Base-by-base conservation (phyloP, 2,888 invertebrate genomes). In the Volucella inanis region DNA sequence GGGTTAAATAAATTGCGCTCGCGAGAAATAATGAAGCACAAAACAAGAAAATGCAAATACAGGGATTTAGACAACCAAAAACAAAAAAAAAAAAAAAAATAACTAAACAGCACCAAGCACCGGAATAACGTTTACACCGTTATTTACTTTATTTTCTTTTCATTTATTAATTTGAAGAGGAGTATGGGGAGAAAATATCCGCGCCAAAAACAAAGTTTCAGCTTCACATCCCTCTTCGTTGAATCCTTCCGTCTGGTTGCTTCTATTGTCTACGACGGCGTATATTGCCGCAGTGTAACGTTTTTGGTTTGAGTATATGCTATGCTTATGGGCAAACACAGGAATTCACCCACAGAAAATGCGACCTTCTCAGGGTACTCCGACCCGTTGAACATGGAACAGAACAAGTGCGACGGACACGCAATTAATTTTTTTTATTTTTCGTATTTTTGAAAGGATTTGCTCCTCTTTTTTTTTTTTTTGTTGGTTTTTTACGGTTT, bases 351-450 rank as follows among this genome's bases (percentile, higher is more conserved):
- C 50, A 76, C 71, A 43, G 55, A 55, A 18, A 47, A 39, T 41
- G n/a, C 41, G 38, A 12, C 14, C 57, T n/a, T 14, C 10, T 74
- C 55, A 68, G 61, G 70, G n/a, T 41, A 31, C 71, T 68, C 31
- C 68, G 41, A 3, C 50, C 8, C 55, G 39, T 41, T 61, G 22
- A 77, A 67, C 49, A 61, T 61, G 59, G 59, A 61, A 54, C 71
- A 47, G 47, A 71, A 67, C 71, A 65, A 82, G 77, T 82, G 65
- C 80, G 80, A 76, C 67, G 72, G 85, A 81, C 85, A 81, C 70
- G 71, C 81, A 85, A 85, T 85, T 80, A 84, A 67, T 55, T 59
- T 43, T 49, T 14, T 71, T 49, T 38, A 8, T 74, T 4, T 74
- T 38, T 75, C 31, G 31, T 55, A 4, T 38, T 68, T 55, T 55